Evolutionary conservation across 1,140 invertebrate species (phyloP).

Genomic region (Drosophila suzukii): DNA sequence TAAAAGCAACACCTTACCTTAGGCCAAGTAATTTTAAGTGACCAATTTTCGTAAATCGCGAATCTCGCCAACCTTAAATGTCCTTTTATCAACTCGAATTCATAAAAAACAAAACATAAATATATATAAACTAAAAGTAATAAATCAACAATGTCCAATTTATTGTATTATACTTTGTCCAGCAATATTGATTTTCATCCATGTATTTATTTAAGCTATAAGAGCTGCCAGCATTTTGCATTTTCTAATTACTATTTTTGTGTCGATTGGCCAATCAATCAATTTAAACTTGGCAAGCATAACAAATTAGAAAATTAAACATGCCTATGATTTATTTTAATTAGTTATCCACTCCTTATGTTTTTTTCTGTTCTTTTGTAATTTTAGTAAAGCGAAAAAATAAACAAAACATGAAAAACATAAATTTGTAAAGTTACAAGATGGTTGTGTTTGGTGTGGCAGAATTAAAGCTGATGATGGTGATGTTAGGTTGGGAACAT

Average conservation of each 20-base stretch:
- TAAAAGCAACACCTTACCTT: slow-evolving; percentile 40
- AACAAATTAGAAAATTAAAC: slow-evolving; percentile 45
- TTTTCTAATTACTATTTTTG: slow-evolving; percentile 51
- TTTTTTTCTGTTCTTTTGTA: slow-evolving; percentile 43
- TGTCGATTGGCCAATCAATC: slow-evolving; percentile 36
- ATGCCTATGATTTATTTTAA: slow-evolving; percentile 49
- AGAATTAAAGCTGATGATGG: slow-evolving; percentile 20
- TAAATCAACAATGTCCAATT: slow-evolving; percentile 9
- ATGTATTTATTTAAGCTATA: slow-evolving; percentile 68
- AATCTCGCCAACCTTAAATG: slow-evolving; percentile 21
- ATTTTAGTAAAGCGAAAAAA: slow-evolving; percentile 57
- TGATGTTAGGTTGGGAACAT: slow-evolving; percentile 15
- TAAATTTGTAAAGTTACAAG: slow-evolving; percentile 24
- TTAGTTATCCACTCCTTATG: slow-evolving; percentile 28
- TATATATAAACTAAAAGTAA: background rate
- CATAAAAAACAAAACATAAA: background rate
- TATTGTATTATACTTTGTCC: slow-evolving; percentile 46
- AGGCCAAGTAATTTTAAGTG: slow-evolving; percentile 67
- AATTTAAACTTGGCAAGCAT: slow-evolving; percentile 46
- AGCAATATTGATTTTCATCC: slow-evolving; percentile 29
- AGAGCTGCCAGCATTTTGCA: slow-evolving; percentile 75
- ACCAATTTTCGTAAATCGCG: slow-evolving; percentile 35
- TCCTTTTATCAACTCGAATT: slow-evolving; percentile 13
- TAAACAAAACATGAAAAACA: slow-evolving; percentile 29
- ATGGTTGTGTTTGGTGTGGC: slow-evolving; percentile 45